phyloP scores from a whole-genome alignment of 2,888 invertebrate species.

The Andrena minutula region DNA sequence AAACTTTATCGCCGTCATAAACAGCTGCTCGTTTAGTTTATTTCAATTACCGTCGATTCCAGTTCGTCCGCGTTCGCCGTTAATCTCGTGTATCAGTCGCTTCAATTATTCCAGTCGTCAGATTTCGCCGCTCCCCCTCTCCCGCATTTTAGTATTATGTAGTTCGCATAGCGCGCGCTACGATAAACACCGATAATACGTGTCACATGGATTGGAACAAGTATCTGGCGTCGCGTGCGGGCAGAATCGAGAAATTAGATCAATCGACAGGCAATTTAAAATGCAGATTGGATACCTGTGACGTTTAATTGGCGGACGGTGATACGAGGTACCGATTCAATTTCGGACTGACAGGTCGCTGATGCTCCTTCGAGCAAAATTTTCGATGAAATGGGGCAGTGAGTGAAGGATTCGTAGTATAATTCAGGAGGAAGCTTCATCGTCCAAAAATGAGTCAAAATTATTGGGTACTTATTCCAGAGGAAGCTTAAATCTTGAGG shows the following conservation, averaged over 20 bases:
- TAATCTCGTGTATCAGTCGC: slow-evolving; percentile 57
- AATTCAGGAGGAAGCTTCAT: neutral
- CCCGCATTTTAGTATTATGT: slow-evolving; percentile 16
- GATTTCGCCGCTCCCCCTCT: neutral
- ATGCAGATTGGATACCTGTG: neutral
- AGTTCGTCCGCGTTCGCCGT: slow-evolving; percentile 49
- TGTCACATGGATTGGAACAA: slow-evolving; percentile 32
- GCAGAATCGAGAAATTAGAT: slow-evolving; percentile 38
- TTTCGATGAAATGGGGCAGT: neutral
- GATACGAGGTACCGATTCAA: neutral
- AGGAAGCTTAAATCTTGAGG: neutral
- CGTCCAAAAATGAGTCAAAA: neutral
- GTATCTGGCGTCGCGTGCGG: neutral
- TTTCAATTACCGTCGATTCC: slow-evolving; percentile 66
- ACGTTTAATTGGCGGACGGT: slow-evolving; percentile 2
- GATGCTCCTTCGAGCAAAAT: neutral
- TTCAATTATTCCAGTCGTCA: slow-evolving; percentile 47
- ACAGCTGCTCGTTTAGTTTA: slow-evolving; percentile 55
- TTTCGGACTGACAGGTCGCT: neutral
- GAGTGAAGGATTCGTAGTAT: neutral
- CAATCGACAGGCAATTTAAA: slow-evolving; percentile 3
- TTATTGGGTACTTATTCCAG: neutral
- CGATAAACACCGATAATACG: slow-evolving; percentile 36
- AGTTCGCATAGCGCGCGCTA: slow-evolving; percentile 18
- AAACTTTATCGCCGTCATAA: slow-evolving; percentile 66